phyloP scores from a whole-genome alignment of 2,113 vertebrate species.

The Daubentonia madagascariensis region DNA sequence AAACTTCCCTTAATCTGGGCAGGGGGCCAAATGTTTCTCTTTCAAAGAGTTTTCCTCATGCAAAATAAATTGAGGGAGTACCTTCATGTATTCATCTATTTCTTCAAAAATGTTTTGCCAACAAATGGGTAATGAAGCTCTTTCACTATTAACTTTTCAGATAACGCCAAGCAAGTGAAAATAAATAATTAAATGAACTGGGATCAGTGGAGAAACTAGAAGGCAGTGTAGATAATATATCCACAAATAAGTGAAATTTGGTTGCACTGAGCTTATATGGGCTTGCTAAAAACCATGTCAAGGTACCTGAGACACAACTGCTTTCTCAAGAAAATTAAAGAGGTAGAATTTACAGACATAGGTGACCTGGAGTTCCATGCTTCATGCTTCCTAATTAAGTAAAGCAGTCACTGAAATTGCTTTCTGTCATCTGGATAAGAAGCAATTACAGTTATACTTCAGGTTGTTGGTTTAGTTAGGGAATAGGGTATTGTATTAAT shows the following conservation, averaged over 20 bases:
- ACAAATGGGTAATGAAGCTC: not conserved
- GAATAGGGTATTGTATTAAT: conserved; percentile 18
- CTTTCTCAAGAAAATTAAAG: conserved; percentile 46
- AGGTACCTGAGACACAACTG: not conserved
- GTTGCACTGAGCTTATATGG: not conserved
- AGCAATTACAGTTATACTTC: conserved; percentile 60
- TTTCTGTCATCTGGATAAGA: conserved; percentile 64
- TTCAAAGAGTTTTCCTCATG: not conserved
- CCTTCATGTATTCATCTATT: not conserved
- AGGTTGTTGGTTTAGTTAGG: conserved; percentile 1
- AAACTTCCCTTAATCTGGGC: not conserved
- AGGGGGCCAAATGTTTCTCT: not conserved
- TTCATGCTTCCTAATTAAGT: conserved; percentile 63
- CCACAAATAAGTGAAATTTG: not conserved
- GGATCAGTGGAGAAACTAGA: not conserved
- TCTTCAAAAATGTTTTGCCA: conserved; percentile 22
- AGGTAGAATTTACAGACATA: conserved; percentile 44
- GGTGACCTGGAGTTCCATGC: not conserved
- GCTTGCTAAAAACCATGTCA: not conserved
- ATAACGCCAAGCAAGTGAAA: not conserved
- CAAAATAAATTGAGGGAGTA: not conserved
- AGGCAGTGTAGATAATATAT: not conserved
- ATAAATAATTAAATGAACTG: conserved; percentile 22
- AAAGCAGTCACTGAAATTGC: conserved; percentile 52
- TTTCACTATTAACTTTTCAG: not conserved